Evolutionary conservation across 2,888 invertebrate species (phyloP).

Genomic region (Meloe dianella): DNA sequence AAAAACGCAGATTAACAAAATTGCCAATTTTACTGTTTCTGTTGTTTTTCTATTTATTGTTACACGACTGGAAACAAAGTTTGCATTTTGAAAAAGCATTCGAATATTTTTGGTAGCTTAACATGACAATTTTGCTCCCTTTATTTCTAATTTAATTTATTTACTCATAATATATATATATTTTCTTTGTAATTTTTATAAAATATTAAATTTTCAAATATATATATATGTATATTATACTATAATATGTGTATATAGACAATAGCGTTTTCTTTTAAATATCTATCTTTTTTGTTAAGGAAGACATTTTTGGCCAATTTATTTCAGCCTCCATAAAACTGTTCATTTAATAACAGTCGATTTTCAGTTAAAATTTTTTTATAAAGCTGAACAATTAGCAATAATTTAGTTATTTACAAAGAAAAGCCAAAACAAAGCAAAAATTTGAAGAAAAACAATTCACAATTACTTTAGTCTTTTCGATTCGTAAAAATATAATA

Average conservation of each 20-base stretch:
- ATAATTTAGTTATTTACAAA: not conserved
- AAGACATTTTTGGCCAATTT: constrained; percentile 58
- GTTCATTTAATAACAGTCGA: not conserved
- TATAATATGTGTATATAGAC: constrained; percentile 37
- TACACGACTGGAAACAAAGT: not conserved
- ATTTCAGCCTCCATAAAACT: constrained; percentile 41
- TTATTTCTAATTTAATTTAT: constrained; percentile 39
- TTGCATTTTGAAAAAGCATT: not conserved
- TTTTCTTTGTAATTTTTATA: not conserved
- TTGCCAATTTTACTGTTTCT: not conserved
- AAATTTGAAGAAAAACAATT: not conserved
- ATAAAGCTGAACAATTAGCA: not conserved
- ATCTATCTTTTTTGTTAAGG: constrained; percentile 45
- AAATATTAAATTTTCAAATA: constrained; percentile 10
- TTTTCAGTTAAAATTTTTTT: not conserved
- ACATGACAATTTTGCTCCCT: constrained; percentile 55
- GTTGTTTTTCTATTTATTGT: not conserved
- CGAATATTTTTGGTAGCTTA: constrained; percentile 49
- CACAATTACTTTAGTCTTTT: constrained; percentile 5
- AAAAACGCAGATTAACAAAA: not conserved
- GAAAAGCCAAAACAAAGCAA: not conserved
- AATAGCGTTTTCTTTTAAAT: constrained; percentile 40
- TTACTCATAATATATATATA: not conserved
- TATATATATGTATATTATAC: constrained; percentile 4
- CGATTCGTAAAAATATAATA: not conserved